Conservation (phyloP, 2,888 invertebrate genomes). For the Lasioglossum zephyrum region DNA sequence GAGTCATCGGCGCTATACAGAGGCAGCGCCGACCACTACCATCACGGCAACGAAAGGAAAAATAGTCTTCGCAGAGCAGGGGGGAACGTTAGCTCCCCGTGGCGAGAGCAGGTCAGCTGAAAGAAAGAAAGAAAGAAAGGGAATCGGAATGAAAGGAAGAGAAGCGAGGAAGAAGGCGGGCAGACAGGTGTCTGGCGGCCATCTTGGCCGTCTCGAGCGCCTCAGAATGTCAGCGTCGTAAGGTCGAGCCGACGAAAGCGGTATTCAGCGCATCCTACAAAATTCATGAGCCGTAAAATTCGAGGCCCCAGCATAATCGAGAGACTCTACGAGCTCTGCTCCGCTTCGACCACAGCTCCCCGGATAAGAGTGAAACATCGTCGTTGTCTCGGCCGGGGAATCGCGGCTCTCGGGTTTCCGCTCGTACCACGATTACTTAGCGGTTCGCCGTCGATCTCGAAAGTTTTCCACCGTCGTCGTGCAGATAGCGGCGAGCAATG, state of each 20-base stretch:
- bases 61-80: slow-evolving; percentile 11
- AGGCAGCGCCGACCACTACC: background rate
- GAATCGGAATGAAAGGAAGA: background rate
- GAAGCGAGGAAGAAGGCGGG: slow-evolving; percentile 29
- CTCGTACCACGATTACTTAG: background rate
- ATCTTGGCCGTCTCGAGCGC: slow-evolving; percentile 40
- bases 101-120: slow-evolving; percentile 12
- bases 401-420: background rate
- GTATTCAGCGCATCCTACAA: slow-evolving; percentile 56
- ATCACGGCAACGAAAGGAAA: slow-evolving; percentile 38
- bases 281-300: slow-evolving; percentile 65
- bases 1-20: background rate
- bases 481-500: background rate
- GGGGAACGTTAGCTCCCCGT: slow-evolving; percentile 3
- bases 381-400: background rate
- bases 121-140: slow-evolving; percentile 16
- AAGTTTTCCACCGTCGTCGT: background rate
- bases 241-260: slow-evolving; percentile 52
- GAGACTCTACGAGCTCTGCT: background rate
- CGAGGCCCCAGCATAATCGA: slow-evolving; percentile 38
- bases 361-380: slow-evolving; percentile 12
- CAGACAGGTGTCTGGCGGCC: slow-evolving; percentile 58
- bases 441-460: background rate
- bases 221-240: slow-evolving; percentile 45
- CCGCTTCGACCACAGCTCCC: background rate